phyloP scores from a whole-genome alignment of 2,888 invertebrate species.

The Harmothoe impar region DNA sequence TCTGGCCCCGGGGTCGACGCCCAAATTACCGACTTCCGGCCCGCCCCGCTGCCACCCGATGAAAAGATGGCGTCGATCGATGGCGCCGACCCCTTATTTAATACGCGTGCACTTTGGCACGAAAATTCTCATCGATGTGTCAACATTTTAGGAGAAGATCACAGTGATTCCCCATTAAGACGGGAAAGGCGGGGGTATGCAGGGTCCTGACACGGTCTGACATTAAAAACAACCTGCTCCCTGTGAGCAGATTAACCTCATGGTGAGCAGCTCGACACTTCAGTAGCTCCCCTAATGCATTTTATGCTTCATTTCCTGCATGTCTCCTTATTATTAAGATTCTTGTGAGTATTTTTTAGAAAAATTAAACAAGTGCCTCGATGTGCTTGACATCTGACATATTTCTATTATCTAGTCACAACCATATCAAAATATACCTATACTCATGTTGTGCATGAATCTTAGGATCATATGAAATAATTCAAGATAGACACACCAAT shows the following conservation, averaged over 20 bases:
- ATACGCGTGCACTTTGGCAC: neutral
- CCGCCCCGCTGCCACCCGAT: neutral
- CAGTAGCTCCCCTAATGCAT: no score
- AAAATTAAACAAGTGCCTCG: no score
- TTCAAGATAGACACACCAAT: no score
- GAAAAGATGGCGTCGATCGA: conserved; percentile 46
- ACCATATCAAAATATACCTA: no score
- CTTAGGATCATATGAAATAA: no score
- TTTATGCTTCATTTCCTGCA: no score
- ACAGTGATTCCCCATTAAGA: conserved; percentile 45
- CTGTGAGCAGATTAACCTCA: conserved; percentile 14
- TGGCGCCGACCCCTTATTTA: conserved; percentile 34
- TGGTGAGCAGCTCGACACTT: neutral
- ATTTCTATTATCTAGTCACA: no score
- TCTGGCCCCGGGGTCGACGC: conserved; percentile 49
- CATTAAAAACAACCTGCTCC: conserved; percentile 36
- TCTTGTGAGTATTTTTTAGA: no score
- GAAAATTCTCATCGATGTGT: conserved; percentile 55
- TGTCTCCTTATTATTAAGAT: no score
- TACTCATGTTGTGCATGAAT: no score
- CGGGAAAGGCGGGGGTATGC: neutral
- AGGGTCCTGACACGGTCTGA: neutral
- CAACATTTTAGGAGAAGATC: conserved; percentile 51
- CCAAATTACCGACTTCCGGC: conserved; percentile 57
- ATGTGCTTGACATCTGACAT: no score